Conservation (phyloP, 1,140 invertebrate genomes). For the Lepidurus apus region DNA sequence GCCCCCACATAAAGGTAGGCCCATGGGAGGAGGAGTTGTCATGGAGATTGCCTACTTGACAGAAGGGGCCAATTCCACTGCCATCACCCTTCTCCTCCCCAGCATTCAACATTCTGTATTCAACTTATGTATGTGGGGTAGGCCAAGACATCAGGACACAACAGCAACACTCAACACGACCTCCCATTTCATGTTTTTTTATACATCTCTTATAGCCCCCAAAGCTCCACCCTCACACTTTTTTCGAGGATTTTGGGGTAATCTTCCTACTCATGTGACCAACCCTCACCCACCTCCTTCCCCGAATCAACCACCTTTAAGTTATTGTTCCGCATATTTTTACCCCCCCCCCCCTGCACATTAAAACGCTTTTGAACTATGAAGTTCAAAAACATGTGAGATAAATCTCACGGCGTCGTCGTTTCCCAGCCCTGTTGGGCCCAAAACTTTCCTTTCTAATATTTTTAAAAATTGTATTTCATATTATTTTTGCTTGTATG, state of each 20-base stretch:
- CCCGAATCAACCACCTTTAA: not conserved
- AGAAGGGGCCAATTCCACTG: slow-evolving; percentile 13
- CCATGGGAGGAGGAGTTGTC: slow-evolving; percentile 17
- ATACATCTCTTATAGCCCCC: slow-evolving; percentile 6
- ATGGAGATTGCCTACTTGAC: slow-evolving; percentile 19
- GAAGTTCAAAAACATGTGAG: too few relatives aligned
- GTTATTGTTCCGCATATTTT: not conserved
- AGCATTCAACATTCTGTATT: slow-evolving; percentile 16
- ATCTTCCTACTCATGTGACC: not conserved
- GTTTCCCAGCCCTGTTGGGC: not conserved
- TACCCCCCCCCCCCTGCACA: not conserved
- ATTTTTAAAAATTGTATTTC: too few relatives aligned
- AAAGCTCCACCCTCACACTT: slow-evolving; percentile 3
- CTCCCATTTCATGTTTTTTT: slow-evolving; percentile 10
- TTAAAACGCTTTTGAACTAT: not conserved
- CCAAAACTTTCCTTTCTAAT: not conserved
- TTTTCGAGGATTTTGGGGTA: not conserved
- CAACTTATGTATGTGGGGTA: slow-evolving; percentile 14
- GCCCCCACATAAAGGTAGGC: not conserved
- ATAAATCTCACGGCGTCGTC: too few relatives aligned
- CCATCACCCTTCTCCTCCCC: slow-evolving; percentile 12
- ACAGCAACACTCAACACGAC: slow-evolving; percentile 18
- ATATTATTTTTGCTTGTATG: too few relatives aligned
- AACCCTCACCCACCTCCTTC: not conserved
- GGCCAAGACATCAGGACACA: slow-evolving; percentile 9